Evolutionary conservation across 1,140 invertebrate species (phyloP).

Genomic region (Zaprionus kolodkinae): DNA sequence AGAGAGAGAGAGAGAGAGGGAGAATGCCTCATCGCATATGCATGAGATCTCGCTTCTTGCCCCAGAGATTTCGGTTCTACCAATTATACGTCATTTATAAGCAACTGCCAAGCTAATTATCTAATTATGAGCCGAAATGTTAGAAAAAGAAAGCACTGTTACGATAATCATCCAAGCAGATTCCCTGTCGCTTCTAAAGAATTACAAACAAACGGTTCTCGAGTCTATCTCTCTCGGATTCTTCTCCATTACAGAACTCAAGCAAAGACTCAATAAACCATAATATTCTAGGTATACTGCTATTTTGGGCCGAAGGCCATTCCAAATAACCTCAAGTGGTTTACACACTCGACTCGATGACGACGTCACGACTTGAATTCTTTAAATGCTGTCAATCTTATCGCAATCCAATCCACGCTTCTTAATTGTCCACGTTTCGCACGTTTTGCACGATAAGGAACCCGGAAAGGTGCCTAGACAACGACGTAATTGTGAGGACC

Average conservation of each 20-base stretch:
- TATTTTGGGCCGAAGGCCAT: neutral
- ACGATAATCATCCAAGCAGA: slow-evolving; percentile 24
- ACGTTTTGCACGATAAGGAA: slow-evolving; percentile 5
- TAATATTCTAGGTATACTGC: neutral
- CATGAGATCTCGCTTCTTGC: slow-evolving; percentile 29
- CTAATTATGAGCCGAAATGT: slow-evolving; percentile 38
- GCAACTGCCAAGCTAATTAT: slow-evolving; percentile 29
- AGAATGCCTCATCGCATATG: slow-evolving; percentile 47
- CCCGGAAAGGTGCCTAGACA: slow-evolving; percentile 1
- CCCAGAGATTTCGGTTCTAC: neutral
- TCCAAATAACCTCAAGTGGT: neutral
- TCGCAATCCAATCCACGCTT: neutral
- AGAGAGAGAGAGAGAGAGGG: neutral
- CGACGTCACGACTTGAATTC: slow-evolving; percentile 4
- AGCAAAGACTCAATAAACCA: neutral
- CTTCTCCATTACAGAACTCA: neutral
- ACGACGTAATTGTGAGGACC: neutral
- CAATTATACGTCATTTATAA: slow-evolving; percentile 42
- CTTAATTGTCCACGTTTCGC: slow-evolving; percentile 14
- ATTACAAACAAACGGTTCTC: slow-evolving; percentile 12
- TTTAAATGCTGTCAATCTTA: slow-evolving; percentile 20
- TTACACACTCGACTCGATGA: neutral
- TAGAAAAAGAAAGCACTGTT: slow-evolving; percentile 42
- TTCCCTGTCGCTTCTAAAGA: neutral
- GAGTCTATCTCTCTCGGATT: neutral